phyloP scores from a whole-genome alignment of 2,113 vertebrate genomes.

The Upupa epops region DNA sequence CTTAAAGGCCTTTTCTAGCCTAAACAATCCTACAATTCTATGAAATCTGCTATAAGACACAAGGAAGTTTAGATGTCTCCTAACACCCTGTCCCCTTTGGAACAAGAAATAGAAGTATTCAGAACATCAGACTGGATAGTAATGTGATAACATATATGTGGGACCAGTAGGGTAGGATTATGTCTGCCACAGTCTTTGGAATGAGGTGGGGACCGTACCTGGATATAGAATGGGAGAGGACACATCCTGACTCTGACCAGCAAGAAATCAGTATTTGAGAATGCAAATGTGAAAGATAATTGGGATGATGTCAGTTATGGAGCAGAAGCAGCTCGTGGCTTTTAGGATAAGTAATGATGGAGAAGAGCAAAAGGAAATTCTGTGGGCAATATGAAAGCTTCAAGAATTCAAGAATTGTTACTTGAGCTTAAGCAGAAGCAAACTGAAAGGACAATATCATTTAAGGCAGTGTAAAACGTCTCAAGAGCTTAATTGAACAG shows the following conservation, averaged over 20 bases:
- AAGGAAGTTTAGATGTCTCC: not conserved
- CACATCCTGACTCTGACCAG: not conserved
- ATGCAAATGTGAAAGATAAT: not conserved
- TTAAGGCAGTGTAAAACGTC: not conserved
- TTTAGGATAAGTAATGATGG: not conserved
- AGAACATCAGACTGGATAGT: not conserved
- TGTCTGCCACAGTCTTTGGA: not conserved
- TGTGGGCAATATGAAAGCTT: not conserved
- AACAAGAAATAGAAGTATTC: not conserved
- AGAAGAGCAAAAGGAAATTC: not conserved
- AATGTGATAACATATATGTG: fast-evolving
- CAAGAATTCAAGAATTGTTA: not conserved
- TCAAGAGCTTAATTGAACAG: not conserved
- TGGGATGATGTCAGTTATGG: not conserved
- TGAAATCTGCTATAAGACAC: not conserved
- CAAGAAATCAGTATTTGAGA: not conserved
- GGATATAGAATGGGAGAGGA: not conserved
- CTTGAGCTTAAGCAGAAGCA: not conserved
- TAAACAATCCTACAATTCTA: too few relatives aligned
- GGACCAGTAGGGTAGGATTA: not conserved
- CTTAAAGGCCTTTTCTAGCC: too few relatives aligned
- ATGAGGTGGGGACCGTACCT: not conserved
- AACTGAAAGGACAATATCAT: not conserved
- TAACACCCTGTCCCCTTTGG: not conserved
- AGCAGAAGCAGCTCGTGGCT: not conserved